Evolutionary conservation across 2,797 vertebrate species (phyloP).

Genomic region (Lepus oiostolus): DNA sequence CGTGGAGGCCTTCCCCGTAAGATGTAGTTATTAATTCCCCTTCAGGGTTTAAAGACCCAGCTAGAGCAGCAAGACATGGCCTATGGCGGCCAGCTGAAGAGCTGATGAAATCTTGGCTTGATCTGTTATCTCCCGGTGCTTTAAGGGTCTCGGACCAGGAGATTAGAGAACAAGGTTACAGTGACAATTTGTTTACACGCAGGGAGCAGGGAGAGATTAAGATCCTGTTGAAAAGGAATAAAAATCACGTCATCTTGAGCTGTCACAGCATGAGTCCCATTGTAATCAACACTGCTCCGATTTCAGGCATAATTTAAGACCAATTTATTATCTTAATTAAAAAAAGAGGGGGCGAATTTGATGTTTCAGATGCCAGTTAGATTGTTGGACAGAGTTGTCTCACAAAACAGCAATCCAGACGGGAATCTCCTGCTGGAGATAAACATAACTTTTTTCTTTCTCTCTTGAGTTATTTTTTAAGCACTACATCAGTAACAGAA

Average conservation of each 20-base stretch:
- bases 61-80: conserved; percentile 82
- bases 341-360: conserved; percentile 89
- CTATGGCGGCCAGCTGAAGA: conserved; percentile 88
- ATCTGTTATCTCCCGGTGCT: conserved; percentile 93
- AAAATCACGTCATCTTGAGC: conserved; percentile 93
- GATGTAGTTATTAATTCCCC: conserved; percentile 85
- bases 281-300: conserved; percentile 99
- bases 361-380: conserved; percentile 86
- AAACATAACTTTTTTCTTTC: conserved; percentile 28
- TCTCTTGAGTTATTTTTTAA: neutral
- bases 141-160: conserved; percentile 91
- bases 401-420: conserved; percentile 49
- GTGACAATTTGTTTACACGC: conserved; percentile 93
- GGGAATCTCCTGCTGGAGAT: neutral
- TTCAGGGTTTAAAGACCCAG: conserved; percentile 86
- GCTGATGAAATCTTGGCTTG: conserved; percentile 92
- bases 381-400: conserved; percentile 75
- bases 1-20: conserved; percentile 81
- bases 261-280: conserved; percentile 97
- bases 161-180: conserved; percentile 93
- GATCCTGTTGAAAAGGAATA: conserved; percentile 94
- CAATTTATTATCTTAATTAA: conserved; percentile 99
- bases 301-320: conserved; percentile 99
- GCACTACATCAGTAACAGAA: neutral
- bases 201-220: conserved; percentile 91